Conservation (phyloP, 2,888 invertebrate species). For the Syrista parreyssii region DNA sequence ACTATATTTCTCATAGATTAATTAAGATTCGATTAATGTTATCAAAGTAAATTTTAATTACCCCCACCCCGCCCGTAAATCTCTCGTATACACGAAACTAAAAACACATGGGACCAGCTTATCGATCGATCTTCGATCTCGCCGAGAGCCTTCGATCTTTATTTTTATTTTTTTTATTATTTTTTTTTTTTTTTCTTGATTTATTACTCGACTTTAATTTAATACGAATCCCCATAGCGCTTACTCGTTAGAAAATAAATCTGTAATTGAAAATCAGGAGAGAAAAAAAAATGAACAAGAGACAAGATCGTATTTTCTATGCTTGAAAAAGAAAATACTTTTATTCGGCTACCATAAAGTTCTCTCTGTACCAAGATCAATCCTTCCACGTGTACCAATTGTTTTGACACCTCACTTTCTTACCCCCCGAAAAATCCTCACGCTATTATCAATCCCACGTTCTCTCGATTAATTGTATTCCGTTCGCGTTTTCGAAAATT, state of each 20-base stretch:
- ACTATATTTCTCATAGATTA: not conserved
- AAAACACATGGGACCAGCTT: not conserved
- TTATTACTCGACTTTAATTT: not conserved
- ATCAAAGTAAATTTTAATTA: not conserved
- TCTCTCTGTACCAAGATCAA: not conserved
- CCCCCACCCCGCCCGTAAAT: not conserved
- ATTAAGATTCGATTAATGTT: not conserved
- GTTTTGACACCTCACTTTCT: not conserved
- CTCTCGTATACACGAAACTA: not conserved
- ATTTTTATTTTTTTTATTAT: not conserved
- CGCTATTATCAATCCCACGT: not conserved
- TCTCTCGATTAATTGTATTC: not conserved
- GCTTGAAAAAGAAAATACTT: not conserved
- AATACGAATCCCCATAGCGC: slow-evolving; percentile 23
- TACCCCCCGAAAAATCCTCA: not conserved
- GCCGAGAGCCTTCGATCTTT: slow-evolving; percentile 25
- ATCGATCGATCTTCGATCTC: slow-evolving; percentile 4
- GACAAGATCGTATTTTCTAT: not conserved
- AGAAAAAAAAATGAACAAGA: not conserved
- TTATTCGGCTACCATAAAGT: not conserved
- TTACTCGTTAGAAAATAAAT: slow-evolving; percentile 6
- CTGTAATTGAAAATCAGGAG: not conserved
- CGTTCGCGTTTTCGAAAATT: not conserved
- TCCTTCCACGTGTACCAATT: not conserved
- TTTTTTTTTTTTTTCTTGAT: not conserved